Evolutionary conservation across 2,113 vertebrate genomes (phyloP).

Genomic region (Sporophila hypoxantha): DNA sequence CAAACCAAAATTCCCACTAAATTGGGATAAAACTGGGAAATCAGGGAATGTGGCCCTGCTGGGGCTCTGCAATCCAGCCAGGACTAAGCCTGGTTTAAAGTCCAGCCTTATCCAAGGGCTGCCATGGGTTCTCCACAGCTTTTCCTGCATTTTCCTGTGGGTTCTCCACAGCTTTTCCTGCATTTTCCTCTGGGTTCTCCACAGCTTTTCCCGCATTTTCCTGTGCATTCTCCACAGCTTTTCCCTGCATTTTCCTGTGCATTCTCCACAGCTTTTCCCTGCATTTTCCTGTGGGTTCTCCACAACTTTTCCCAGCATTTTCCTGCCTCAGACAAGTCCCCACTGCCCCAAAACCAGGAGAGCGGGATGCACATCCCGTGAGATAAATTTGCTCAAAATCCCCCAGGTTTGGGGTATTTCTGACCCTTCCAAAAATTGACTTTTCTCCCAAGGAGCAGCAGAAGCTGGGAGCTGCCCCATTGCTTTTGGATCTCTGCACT

Average conservation of each 20-base stretch:
- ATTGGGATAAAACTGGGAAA: rapidly evolving
- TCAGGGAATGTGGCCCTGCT: rapidly evolving
- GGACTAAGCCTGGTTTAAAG: neutral
- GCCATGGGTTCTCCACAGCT: rapidly evolving
- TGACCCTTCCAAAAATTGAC: neutral
- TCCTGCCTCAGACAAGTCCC: neutral
- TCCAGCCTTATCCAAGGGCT: rapidly evolving
- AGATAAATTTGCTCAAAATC: neutral
- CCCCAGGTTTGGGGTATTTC: neutral
- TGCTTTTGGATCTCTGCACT: rapidly evolving
- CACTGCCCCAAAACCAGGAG: rapidly evolving
- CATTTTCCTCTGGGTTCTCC: rapidly evolving
- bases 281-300: neutral
- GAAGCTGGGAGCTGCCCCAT: rapidly evolving
- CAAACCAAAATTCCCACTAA: neutral
- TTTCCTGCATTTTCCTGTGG: neutral
- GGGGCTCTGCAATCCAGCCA: rapidly evolving
- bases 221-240: rapidly evolving
- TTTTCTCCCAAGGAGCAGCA: neutral
- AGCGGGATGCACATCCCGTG: rapidly evolving
- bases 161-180: rapidly evolving
- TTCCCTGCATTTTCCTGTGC: neutral
- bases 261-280: neutral
- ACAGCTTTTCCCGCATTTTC: neutral
- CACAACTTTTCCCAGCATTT: neutral